Evolutionary conservation across 2,888 invertebrate species (phyloP).

Genomic region (Ptychoptera albimana): DNA sequence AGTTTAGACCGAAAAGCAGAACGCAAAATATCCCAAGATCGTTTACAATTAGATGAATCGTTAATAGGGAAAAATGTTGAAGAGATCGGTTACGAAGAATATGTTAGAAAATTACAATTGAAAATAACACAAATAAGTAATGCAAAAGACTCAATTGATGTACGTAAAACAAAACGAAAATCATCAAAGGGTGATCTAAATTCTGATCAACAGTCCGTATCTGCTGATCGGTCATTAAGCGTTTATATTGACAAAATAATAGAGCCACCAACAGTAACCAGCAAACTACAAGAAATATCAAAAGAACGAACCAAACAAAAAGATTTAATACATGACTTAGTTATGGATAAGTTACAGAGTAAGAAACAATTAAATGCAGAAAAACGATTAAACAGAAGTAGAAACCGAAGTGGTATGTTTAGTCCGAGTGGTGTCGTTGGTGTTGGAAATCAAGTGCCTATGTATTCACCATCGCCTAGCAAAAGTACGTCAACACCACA

Average conservation of each 20-base stretch:
- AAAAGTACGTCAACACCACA: conserved; percentile 24
- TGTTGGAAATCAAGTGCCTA: background rate
- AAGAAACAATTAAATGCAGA: conserved; percentile 47
- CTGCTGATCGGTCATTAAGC: conserved; percentile 25
- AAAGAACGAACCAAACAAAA: conserved; percentile 71
- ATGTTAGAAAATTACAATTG: conserved; percentile 47
- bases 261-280: conserved; percentile 38
- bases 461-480: conserved; percentile 18
- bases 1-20: no score
- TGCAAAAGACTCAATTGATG: conserved; percentile 49
- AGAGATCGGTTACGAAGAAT: conserved; percentile 37
- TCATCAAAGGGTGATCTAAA: conserved; percentile 30
- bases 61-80: conserved; percentile 13
- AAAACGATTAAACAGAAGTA: conserved; percentile 41
- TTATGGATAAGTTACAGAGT: conserved; percentile 59
- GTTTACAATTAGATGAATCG: no score
- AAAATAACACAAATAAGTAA: conserved; percentile 54
- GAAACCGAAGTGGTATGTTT: conserved; percentile 29
- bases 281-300: conserved; percentile 59
- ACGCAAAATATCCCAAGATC: no score
- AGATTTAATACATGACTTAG: conserved; percentile 65
- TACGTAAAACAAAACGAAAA: conserved; percentile 34
- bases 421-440: conserved; percentile 16
- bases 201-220: conserved; percentile 15
- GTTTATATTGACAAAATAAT: conserved; percentile 17